Conservation (phyloP, 1,140 invertebrate species). For the Nomia melanderi region DNA sequence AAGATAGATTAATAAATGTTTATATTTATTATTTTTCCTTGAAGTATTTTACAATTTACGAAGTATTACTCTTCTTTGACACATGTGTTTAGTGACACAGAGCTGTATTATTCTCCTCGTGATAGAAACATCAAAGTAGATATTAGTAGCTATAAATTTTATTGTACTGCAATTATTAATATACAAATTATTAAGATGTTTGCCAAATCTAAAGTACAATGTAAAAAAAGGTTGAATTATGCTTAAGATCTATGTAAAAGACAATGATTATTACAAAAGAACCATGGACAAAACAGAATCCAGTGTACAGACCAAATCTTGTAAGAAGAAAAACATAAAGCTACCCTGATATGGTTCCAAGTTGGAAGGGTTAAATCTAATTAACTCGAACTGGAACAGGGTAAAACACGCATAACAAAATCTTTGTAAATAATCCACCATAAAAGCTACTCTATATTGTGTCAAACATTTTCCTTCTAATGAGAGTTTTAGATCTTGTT, state of each 20-base stretch:
- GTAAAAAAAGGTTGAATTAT: slow-evolving; percentile 62
- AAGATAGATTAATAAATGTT: slow-evolving; percentile 40
- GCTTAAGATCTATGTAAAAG: slow-evolving; percentile 67
- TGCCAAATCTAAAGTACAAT: slow-evolving; percentile 69
- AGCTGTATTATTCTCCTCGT: background rate
- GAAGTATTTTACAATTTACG: slow-evolving; percentile 12
- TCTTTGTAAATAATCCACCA: slow-evolving; percentile 38
- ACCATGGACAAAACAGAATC: slow-evolving; percentile 46
- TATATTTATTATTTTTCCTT: slow-evolving; percentile 41
- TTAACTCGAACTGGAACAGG: slow-evolving; percentile 78
- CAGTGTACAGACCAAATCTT: slow-evolving; percentile 64
- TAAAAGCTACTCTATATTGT: slow-evolving; percentile 48
- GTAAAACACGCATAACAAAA: slow-evolving; percentile 34
- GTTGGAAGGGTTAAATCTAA: slow-evolving; percentile 75
- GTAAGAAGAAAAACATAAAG: slow-evolving; percentile 48
- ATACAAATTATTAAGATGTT: slow-evolving; percentile 76
- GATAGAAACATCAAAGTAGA: slow-evolving; percentile 23
- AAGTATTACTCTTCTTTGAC: slow-evolving; percentile 19
- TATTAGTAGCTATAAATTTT: slow-evolving; percentile 78
- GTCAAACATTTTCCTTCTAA: slow-evolving; percentile 66
- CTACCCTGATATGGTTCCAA: slow-evolving; percentile 67
- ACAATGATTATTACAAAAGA: slow-evolving; percentile 61
- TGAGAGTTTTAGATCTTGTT: slow-evolving; percentile 45
- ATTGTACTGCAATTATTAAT: slow-evolving; percentile 77
- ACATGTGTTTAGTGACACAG: slow-evolving; percentile 20